These are phyloP conservation scores for Hycleus phaleratus DNA, from an alignment of 1,140 invertebrate species.

Conservation along the genomic window DNA sequence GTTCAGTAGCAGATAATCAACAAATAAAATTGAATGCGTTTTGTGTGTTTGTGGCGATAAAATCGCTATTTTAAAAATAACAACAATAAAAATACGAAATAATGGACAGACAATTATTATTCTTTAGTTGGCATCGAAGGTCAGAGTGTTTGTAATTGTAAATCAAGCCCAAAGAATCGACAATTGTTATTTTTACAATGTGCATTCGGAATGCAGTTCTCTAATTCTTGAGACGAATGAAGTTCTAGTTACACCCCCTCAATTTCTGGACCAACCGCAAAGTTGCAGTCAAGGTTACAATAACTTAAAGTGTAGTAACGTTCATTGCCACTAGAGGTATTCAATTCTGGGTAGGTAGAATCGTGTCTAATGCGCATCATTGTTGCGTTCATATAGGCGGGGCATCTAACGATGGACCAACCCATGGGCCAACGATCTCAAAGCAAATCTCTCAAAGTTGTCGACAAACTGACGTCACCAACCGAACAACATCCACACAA, in stretches of 20 bases:
- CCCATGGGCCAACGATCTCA: slow-evolving; percentile 31
- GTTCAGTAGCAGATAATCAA: too few species aligned
- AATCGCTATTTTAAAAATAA: too few species aligned
- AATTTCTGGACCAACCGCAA: slow-evolving; percentile 27
- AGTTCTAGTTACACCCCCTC: slow-evolving; percentile 26
- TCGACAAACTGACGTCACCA: slow-evolving; percentile 21
- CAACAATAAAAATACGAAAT: too few species aligned
- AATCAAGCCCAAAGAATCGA: too few species aligned
- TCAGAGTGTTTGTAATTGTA: too few species aligned
- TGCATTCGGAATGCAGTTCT: too few species aligned
- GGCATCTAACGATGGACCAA: neutral
- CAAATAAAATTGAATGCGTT: too few species aligned
- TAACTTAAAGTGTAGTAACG: slow-evolving; percentile 28
- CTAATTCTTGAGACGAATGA: too few species aligned
- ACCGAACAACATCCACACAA: neutral
- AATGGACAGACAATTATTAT: too few species aligned
- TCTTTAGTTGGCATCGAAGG: too few species aligned
- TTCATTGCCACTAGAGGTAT: slow-evolving; percentile 32
- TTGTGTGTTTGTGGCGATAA: too few species aligned
- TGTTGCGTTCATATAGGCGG: slow-evolving; percentile 8
- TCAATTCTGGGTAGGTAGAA: slow-evolving; percentile 18
- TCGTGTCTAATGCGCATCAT: slow-evolving; percentile 14
- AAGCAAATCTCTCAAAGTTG: slow-evolving; percentile 24
- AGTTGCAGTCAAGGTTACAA: slow-evolving; percentile 34
- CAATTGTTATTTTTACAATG: too few species aligned